Evolutionary conservation across 2,797 vertebrate species (phyloP).

Genomic region (Sebastes glaucus): DNA sequence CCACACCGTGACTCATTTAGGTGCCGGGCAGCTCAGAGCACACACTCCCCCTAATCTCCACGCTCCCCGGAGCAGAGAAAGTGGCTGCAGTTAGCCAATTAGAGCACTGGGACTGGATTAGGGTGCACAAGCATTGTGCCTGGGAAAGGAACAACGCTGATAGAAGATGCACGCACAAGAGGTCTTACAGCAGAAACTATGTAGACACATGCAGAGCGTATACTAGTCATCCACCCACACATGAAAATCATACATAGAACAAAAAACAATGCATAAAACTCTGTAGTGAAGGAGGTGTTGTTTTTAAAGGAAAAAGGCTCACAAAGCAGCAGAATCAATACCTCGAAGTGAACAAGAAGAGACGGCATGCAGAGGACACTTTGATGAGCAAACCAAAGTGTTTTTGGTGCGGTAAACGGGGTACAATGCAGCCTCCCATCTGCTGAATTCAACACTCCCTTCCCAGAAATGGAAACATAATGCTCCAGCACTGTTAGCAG

Average conservation of each 20-base stretch:
- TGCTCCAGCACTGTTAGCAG: slow-evolving; percentile 16
- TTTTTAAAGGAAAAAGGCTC: slow-evolving; percentile 38
- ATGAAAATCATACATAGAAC: background rate
- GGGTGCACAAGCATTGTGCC: slow-evolving; percentile 38
- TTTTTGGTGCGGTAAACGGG: slow-evolving; percentile 43
- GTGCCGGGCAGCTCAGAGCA: slow-evolving; percentile 39
- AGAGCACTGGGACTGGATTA: slow-evolving; percentile 71
- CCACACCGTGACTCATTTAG: slow-evolving; percentile 67
- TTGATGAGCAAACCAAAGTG: slow-evolving; percentile 49
- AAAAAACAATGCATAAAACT: background rate
- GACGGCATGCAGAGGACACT: slow-evolving; percentile 46
- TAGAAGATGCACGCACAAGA: slow-evolving; percentile 3
- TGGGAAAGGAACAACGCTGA: slow-evolving; percentile 34
- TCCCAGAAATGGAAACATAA: slow-evolving; percentile 47
- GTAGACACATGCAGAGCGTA: background rate
- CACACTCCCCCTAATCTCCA: slow-evolving; percentile 62
- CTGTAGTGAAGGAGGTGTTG: slow-evolving; percentile 28
- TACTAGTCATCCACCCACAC: slow-evolving; percentile 23
- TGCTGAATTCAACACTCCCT: slow-evolving; percentile 23
- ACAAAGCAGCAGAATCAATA: slow-evolving; percentile 62
- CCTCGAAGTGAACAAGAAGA: slow-evolving; percentile 22
- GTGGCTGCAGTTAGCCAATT: slow-evolving; percentile 73
- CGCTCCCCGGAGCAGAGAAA: slow-evolving; percentile 63
- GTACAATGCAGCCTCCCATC: slow-evolving; percentile 39
- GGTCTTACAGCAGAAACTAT: background rate